Evolutionary conservation across 2,113 vertebrate species (phyloP), one percentile per base, ranked within the genome.

Genomic region (Silurus asotus): DNA sequence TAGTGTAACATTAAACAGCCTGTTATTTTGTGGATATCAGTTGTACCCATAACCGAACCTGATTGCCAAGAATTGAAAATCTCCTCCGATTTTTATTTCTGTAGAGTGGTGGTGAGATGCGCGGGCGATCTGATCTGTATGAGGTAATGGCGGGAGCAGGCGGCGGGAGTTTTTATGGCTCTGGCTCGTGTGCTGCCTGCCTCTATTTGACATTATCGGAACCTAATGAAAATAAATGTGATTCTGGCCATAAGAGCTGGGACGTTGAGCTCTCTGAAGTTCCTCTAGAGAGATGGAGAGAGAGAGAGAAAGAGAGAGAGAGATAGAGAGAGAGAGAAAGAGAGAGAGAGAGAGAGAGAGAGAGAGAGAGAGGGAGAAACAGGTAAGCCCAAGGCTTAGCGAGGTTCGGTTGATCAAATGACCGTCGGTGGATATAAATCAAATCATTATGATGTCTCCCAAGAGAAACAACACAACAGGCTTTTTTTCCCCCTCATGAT

Each of bases 181-280:
- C 82, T 83, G 88, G 88, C 88, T 91, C 86, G 82, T 76, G 78
- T 67, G 84, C 88, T 53, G 62, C 84, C 89, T 74, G 87, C 81
- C 82, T 90, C 84, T 81, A 83, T 86, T 84, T 89, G 88, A 89
- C 89, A 89, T 88, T 87, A 92, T 90, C 89, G 81, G 70, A 84
- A 79, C 45, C 67, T 90, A 92, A 92, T 89, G 88, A 90, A 86
- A 90, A 90, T 87, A 69, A 90, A 91, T 91, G 87, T 86, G 85
- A 88, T 90, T 89, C 79, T 55, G 75, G 87, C 83, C 14, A 37
- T 82, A 87, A 90, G 89, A 89, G 90, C 81, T 82, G 51, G 81
- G 59, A 84, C 75, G 15, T 49, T 70, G 81, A 82, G 86, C 91
- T 89, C 70, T 86, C 84, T 85, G 74, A 85, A 77, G 64, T 77